Percentiles rank a stretch among this genome's conserved stretches.
Conservation (phyloP, 1,140 invertebrate species). For the Saccostrea echinata region DNA sequence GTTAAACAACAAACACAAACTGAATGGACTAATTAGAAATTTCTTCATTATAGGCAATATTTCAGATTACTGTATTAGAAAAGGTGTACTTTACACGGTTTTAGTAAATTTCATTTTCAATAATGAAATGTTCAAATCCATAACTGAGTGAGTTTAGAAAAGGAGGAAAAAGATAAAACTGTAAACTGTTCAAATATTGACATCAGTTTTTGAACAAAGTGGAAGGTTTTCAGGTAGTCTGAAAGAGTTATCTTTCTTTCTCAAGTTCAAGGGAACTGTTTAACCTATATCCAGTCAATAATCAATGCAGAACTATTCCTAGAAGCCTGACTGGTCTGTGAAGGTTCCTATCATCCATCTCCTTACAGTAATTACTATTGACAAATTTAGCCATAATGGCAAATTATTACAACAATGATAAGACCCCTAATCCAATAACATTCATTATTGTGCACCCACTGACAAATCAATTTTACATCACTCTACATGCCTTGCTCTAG, state of each 20-base stretch:
- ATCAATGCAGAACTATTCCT: not conserved
- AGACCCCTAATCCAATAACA: not conserved
- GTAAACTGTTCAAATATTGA: no score
- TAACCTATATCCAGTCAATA: not conserved
- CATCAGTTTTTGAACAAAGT: no score
- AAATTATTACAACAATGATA: constrained; percentile 37
- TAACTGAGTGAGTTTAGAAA: no score
- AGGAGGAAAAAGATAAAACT: no score
- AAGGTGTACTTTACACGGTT: no score
- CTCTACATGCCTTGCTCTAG: not conserved
- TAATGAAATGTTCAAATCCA: no score
- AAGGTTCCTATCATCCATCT: not conserved
- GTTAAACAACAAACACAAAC: no score
- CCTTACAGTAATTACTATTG: constrained; percentile 17
- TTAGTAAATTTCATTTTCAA: no score
- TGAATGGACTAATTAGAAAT: no score
- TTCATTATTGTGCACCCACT: constrained; percentile 8
- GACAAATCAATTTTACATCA: constrained; percentile 25
- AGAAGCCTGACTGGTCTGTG: not conserved
- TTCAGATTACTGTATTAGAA: no score
- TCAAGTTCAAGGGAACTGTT: not conserved
- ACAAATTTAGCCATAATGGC: constrained; percentile 13
- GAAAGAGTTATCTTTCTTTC: constrained; percentile 36
- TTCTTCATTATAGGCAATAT: no score
- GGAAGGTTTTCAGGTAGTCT: not conserved